These are phyloP conservation scores for Rhagoletis pomonella DNA, from an alignment of 1,140 invertebrate species.

Conservation along the genomic window DNA sequence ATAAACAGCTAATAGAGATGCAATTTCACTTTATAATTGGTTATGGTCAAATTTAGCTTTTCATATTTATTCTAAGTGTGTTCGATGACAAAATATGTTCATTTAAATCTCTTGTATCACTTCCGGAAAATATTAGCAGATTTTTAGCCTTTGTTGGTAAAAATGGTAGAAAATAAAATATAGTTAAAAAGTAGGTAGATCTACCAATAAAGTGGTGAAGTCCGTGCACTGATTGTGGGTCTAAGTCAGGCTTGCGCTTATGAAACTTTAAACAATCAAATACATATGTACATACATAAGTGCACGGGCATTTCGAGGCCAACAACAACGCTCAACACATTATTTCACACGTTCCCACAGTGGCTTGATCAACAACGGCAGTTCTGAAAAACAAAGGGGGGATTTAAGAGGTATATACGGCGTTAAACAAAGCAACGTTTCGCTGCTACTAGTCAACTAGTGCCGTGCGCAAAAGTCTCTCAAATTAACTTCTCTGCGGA, in stretches of 20 bases:
- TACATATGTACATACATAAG: background rate
- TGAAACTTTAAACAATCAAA: background rate
- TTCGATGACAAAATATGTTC: no score
- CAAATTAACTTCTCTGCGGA: background rate
- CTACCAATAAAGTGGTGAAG: no score
- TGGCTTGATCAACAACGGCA: background rate
- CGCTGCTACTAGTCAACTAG: background rate
- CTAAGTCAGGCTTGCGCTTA: background rate
- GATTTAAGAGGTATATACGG: background rate
- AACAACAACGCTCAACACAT: background rate
- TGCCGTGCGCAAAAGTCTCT: slow-evolving; percentile 66
- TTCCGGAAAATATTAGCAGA: no score
- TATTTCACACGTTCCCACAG: slow-evolving; percentile 50
- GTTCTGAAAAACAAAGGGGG: background rate
- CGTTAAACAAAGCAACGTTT: background rate
- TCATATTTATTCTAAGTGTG: no score
- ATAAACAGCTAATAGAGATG: no score
- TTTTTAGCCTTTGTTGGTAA: no score
- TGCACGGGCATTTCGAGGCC: background rate
- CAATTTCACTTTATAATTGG: no score
- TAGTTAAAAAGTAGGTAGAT: no score
- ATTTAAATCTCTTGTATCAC: no score
- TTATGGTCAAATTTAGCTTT: no score
- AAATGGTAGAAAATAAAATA: no score
- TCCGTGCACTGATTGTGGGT: no score